Percentiles rank a stretch among this genome's conserved stretches.
Evolutionary conservation across 2,113 vertebrate genomes (phyloP).

Genomic region (Carassius gibelio): DNA sequence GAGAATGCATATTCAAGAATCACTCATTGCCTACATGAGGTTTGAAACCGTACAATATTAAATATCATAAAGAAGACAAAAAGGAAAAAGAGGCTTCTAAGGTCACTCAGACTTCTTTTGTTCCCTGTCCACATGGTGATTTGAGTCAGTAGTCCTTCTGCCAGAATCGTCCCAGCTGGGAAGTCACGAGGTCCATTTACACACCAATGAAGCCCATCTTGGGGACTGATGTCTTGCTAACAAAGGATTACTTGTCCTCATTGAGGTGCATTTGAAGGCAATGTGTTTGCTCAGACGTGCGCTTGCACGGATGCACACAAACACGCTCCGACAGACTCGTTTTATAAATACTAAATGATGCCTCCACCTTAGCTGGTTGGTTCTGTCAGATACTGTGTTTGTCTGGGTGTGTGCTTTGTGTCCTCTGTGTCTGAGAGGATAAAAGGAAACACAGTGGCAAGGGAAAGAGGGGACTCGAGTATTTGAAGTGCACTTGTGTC

Average conservation of each 20-base stretch:
- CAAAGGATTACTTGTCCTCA: slow-evolving; percentile 17
- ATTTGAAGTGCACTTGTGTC: slow-evolving; percentile 19
- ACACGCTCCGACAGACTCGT: not conserved
- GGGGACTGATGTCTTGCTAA: slow-evolving; percentile 8
- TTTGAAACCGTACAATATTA: not conserved
- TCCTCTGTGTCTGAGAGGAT: slow-evolving; percentile 15
- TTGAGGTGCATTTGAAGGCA: slow-evolving; percentile 24
- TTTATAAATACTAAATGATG: slow-evolving; percentile 40
- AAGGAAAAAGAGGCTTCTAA: not conserved
- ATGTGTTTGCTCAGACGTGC: not conserved
- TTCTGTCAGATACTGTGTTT: not conserved
- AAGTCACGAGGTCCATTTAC: slow-evolving; percentile 27
- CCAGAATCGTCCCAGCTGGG: slow-evolving; percentile 17
- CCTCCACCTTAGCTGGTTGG: not conserved
- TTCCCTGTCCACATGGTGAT: slow-evolving; percentile 24
- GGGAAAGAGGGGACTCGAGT: not conserved
- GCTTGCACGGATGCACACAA: not conserved
- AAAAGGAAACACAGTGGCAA: not conserved
- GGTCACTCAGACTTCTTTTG: not conserved
- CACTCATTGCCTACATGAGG: not conserved
- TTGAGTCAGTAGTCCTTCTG: slow-evolving; percentile 11
- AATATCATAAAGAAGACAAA: not conserved
- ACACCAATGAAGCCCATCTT: slow-evolving; percentile 12
- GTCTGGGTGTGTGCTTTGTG: not conserved
- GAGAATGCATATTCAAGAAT: not conserved